Evolutionary conservation across 1,140 invertebrate species (phyloP).

Genomic region (Drosophila tsacasi): DNA sequence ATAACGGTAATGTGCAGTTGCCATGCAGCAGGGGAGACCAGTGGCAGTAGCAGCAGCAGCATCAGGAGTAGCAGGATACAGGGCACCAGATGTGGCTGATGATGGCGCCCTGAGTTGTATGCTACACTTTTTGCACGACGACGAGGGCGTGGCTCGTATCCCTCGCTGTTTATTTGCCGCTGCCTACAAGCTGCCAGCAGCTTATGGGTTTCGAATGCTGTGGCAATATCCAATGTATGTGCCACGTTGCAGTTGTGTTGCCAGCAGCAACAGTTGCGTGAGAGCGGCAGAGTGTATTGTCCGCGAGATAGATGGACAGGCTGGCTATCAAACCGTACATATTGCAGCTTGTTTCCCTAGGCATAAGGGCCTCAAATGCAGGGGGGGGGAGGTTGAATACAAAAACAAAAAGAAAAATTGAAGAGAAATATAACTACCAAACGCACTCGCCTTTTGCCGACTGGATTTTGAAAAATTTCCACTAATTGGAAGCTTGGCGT

Average conservation of each 20-base stretch:
- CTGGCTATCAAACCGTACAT: constrained; percentile 42
- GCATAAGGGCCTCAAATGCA: constrained; percentile 6
- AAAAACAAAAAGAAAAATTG: neutral
- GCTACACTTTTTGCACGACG: constrained; percentile 54
- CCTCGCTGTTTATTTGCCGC: constrained; percentile 62
- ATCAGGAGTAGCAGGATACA: constrained; percentile 7
- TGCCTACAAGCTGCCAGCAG: constrained; percentile 49
- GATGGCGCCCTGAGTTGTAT: constrained; percentile 55
- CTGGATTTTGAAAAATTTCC: constrained; percentile 52
- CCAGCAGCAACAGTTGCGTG: constrained; percentile 54
- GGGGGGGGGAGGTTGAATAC: neutral
- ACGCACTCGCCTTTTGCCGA: constrained; percentile 19
- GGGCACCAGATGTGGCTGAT: constrained; percentile 46
- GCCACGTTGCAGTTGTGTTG: constrained; percentile 37
- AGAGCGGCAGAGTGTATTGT: constrained; percentile 28
- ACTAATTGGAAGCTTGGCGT: constrained; percentile 66
- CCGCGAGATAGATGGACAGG: constrained; percentile 61
- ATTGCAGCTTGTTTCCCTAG: constrained; percentile 39
- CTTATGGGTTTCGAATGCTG: constrained; percentile 62
- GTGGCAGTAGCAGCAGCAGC: constrained; percentile 11
- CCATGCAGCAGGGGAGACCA: constrained; percentile 43
- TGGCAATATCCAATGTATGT: constrained; percentile 41
- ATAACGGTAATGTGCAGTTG: constrained; percentile 74
- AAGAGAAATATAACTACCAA: constrained; percentile 12
- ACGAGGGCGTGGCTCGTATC: constrained; percentile 36